phyloP scores from a whole-genome alignment of 2,888 invertebrate genomes.

The Pelosia muscerda region DNA sequence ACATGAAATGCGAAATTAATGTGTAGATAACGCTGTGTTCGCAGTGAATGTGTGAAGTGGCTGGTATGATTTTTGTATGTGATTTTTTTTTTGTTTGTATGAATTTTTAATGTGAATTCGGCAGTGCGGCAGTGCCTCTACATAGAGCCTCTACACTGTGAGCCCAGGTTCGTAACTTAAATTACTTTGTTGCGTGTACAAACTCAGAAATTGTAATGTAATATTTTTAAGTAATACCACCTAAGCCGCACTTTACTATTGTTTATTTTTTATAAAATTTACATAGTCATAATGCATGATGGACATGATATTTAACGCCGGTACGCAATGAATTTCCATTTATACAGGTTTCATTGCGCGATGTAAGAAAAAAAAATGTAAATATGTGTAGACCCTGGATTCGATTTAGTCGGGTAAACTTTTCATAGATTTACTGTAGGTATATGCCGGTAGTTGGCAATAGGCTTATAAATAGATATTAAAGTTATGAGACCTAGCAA shows the following conservation, averaged over 20 bases:
- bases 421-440: background rate
- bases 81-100: constrained; percentile 59
- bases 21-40: constrained; percentile 54
- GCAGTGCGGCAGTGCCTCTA: constrained; percentile 56
- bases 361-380: constrained; percentile 32
- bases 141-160: constrained; percentile 39
- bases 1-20: constrained; percentile 74
- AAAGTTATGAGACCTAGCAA: too few relatives aligned
- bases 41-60: constrained; percentile 45
- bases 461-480: too few relatives aligned
- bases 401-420: background rate
- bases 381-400: constrained; percentile 16
- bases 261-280: constrained; percentile 37
- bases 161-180: constrained; percentile 75
- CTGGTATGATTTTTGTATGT: constrained; percentile 43
- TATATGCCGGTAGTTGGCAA: background rate
- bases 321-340: constrained; percentile 17
- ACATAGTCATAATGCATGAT: constrained; percentile 29
- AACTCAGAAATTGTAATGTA: constrained; percentile 59
- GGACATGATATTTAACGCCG: too few relatives aligned
- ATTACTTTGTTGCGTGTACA: constrained; percentile 76
- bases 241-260: constrained; percentile 33
- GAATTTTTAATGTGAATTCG: constrained; percentile 63
- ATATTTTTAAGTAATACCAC: constrained; percentile 55
- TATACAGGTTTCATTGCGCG: constrained; percentile 23